Evolutionary conservation across 2,113 vertebrate species (phyloP), one percentile per base, ranked within the genome.

Genomic region (Elephantulus edwardii): DNA sequence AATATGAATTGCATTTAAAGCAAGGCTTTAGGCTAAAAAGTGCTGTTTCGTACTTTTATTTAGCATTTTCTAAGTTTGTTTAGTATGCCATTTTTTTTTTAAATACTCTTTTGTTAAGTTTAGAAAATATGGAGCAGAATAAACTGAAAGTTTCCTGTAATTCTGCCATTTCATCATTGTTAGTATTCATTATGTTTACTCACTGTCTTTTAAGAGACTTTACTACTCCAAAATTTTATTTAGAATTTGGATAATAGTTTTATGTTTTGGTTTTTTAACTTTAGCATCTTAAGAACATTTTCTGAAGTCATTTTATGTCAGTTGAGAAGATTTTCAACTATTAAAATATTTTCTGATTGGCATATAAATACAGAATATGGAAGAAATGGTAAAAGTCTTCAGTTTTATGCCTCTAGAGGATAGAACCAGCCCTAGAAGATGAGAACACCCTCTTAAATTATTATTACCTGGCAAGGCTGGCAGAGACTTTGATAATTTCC

Each of bases 1-100:
- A 95, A 70, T 75, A n/a, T 24, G 83, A 42, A 8, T n/a, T 52
- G 5, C 84, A 54, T 72, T 86, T 89, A 86, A 88, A 26, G 19
- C 48, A 35, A 77, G 54, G 1, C 82, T 91, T 6, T n/a, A n/a
- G n/a, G n/a, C n/a, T n/a, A n/a, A 78, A 44, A 40, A 72, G 20
- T 84, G 26, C 3, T 48, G 1, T 72, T 92, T 74, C 33, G 48
- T 72, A 48, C 26, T 48, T 52, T 88, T 86, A 2, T 20, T 24
- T 80, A 82, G 54, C 24, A 20, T 90, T 70, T 93, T 76, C 8
- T 88, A 56, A 80, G 70, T 68, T 6, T 2, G 35, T 58, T 80
- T 85, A 50, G 74, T 92, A 68, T 58, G 16, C 70, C 56, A 60
- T 71, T 77, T 76, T 6, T 74, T 70, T 75, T 86, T 79, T 83